Evolutionary conservation across 1,140 invertebrate species (phyloP).

Genomic region (Doryteuthis pealeii): DNA sequence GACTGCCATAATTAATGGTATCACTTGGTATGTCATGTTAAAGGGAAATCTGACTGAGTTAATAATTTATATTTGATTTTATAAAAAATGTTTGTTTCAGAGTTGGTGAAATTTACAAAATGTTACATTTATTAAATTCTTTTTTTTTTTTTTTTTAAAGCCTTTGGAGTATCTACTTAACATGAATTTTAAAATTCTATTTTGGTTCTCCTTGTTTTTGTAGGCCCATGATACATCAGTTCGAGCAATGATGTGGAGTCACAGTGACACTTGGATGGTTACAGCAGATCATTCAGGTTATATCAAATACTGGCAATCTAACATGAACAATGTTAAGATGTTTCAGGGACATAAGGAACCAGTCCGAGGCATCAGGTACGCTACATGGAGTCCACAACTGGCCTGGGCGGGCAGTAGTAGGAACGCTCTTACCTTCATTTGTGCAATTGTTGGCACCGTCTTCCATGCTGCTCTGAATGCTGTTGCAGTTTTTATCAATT

Average conservation of each 20-base stretch:
- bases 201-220: conserved; percentile 20
- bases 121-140: too few relatives aligned
- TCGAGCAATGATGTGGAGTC: conserved; percentile 98
- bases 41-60: too few relatives aligned
- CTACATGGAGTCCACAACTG: conserved; percentile 16
- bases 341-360: conserved; percentile 99
- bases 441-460: conserved; percentile 6
- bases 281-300: conserved; percentile 98
- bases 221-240: conserved; percentile 98
- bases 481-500: neutral
- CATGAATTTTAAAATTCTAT: too few relatives aligned
- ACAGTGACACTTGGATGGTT: conserved; percentile 99
- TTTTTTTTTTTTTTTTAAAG: too few relatives aligned
- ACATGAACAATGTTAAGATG: conserved; percentile 99
- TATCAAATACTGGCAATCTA: conserved; percentile 99
- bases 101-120: too few relatives aligned
- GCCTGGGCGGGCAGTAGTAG: conserved; percentile 9
- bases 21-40: too few relatives aligned
- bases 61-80: too few relatives aligned
- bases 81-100: too few relatives aligned
- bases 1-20: too few relatives aligned
- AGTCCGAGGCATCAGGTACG: conserved; percentile 92
- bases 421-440: conserved; percentile 8
- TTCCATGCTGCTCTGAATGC: neutral
- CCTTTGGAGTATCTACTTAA: too few relatives aligned